phyloP scores from a whole-genome alignment of 1,140 invertebrate genomes.

The Aphidius ervi region DNA sequence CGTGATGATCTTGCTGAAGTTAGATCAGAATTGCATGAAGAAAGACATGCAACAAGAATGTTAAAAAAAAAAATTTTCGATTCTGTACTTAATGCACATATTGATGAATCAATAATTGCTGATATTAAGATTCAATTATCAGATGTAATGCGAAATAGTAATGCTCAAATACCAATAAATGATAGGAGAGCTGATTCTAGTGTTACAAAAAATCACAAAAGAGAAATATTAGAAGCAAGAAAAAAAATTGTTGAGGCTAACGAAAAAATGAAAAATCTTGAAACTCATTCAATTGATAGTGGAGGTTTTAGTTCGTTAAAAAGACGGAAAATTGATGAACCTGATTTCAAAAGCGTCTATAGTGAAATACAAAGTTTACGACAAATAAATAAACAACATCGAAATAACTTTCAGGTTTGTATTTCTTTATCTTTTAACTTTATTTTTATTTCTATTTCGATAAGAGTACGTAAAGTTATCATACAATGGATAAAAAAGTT shows the following conservation, averaged over 20 bases:
- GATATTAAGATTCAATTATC: too few relatives aligned
- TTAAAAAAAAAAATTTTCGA: conserved; percentile 29
- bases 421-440: neutral
- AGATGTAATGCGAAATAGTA: conserved; percentile 24
- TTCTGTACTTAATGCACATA: too few relatives aligned
- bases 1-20: conserved; percentile 40
- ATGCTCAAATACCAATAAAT: conserved; percentile 27
- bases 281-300: conserved; percentile 28
- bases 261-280: conserved; percentile 36
- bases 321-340: conserved; percentile 25
- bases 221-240: conserved; percentile 34
- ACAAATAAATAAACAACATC: conserved; percentile 35
- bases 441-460: too few relatives aligned
- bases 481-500: too few relatives aligned
- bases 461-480: too few relatives aligned
- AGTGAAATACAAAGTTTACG: conserved; percentile 35
- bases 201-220: conserved; percentile 37
- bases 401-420: conserved; percentile 40
- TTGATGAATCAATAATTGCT: too few relatives aligned
- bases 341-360: conserved; percentile 32
- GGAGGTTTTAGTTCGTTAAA: conserved; percentile 19
- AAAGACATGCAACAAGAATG: conserved; percentile 36
- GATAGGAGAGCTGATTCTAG: conserved; percentile 31
- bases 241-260: conserved; percentile 39
- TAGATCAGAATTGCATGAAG: conserved; percentile 40